Evolutionary conservation across 1,140 invertebrate species (phyloP), one percentile per base, ranked within the genome.

Genomic region (Bombus fervidus): DNA sequence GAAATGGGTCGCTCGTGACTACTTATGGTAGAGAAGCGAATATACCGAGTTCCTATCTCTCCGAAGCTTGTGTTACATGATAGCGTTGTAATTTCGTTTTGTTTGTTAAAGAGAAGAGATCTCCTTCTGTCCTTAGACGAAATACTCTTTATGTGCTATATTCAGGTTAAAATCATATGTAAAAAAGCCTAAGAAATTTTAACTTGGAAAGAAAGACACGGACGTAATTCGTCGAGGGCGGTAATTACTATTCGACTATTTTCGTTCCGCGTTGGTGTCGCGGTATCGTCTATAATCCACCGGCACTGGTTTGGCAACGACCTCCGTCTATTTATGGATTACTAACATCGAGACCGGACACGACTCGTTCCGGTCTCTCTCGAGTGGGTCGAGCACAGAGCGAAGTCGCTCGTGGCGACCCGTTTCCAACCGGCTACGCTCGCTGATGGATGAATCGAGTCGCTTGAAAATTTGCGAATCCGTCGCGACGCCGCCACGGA

Each of bases 321-420:
- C 68, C 72, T 83, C 87, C 59, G 81, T 90, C 88, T 90, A 90
- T 90, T 90, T 90, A 87, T 79, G 89, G 87, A 71, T 80, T 66
- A 79, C 88, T 59, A 69, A 88, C 81, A 89, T 88, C 66, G 81
- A 64, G 86, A 90, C 81, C 89, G 89, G 88, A 90, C 88, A 85
- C 88, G 75, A 87, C 89, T 87, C 88, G 86, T 90, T 90, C 82
- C 89, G 81, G 57, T 64, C 78, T 89, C 81, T 90, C 89, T 90
- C 85, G 85, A 86, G 81, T 86, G 86, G 89, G 89, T 90, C 88
- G 89, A 87, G 81, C 77, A 77, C 77, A 84, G 85, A 78, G 13
- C 41, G 75, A 66, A 82, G 85, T 80, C 73, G 89, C 64, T 78
- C 77, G 69, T 64, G 77, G 81, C 68, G 81, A 80, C 77, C 85